Evolutionary conservation across 2,797 vertebrate genomes (phyloP).

Genomic region (Paramormyrops hopkinsi): DNA sequence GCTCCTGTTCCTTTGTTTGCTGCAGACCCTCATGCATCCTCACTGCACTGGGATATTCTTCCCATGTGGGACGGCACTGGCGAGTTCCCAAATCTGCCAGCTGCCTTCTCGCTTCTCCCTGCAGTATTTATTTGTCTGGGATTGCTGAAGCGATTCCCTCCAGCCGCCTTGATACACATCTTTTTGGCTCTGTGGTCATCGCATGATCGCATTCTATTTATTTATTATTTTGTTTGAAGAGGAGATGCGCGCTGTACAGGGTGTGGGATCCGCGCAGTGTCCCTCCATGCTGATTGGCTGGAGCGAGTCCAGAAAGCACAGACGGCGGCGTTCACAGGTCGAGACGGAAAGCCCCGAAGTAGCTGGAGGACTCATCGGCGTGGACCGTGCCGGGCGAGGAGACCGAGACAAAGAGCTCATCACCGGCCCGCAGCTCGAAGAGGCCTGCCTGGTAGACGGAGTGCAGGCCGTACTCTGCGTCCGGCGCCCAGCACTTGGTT

Average conservation of each 20-base stretch:
- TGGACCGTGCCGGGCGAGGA: slow-evolving; percentile 47
- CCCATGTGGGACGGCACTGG: not conserved
- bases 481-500: slow-evolving; percentile 56
- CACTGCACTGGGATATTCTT: not conserved
- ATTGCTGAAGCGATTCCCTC: not conserved
- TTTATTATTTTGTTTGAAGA: not conserved
- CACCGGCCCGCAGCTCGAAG: slow-evolving; percentile 53
- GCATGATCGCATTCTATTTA: not conserved
- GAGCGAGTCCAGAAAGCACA: not conserved
- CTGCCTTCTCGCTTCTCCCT: not conserved
- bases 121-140: slow-evolving; percentile 7
- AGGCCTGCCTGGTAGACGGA: slow-evolving; percentile 60
- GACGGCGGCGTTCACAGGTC: slow-evolving; percentile 40
- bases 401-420: slow-evolving; percentile 57
- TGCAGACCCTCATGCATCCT: not conserved
- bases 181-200: not conserved
- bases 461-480: slow-evolving; percentile 52
- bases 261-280: not conserved
- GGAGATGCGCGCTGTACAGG: not conserved
- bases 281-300: not conserved
- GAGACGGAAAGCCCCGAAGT: slow-evolving; percentile 56
- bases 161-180: not conserved
- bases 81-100: not conserved
- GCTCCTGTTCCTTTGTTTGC: not conserved
- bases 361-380: slow-evolving; percentile 42